A percentile compares a stretch with the other conserved stretches of the same genome.
Conservation (phyloP, 2,113 vertebrate genomes). For the Mustela nigripes region DNA sequence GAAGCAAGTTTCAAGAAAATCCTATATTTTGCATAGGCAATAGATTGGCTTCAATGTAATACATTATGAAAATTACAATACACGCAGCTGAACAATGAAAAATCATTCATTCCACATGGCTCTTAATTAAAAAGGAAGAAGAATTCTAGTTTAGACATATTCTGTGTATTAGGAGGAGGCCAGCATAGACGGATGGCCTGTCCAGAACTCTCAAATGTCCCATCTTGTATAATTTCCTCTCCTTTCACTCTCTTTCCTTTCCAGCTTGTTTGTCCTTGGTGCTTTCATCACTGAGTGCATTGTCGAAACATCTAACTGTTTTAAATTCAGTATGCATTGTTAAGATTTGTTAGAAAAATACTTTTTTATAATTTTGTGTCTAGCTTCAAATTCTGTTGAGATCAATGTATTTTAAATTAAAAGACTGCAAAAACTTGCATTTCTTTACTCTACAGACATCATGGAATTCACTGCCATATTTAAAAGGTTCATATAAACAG, state of each 20-base stretch:
- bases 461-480: background rate
- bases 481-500: background rate
- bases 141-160: background rate
- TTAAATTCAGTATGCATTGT: background rate
- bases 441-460: background rate
- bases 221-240: background rate
- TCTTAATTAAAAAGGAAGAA: slow-evolving; percentile 51
- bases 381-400: slow-evolving; percentile 23
- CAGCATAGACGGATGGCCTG: background rate
- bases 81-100: background rate
- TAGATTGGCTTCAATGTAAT: background rate
- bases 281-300: slow-evolving; percentile 49
- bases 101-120: background rate
- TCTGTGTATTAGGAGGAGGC: background rate
- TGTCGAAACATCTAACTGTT: background rate
- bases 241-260: background rate
- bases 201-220: background rate
- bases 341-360: background rate
- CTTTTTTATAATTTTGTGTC: background rate
- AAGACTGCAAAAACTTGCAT: background rate
- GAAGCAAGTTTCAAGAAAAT: slow-evolving; percentile 38
- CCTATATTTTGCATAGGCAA: slow-evolving; percentile 12
- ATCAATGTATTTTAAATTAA: slow-evolving; percentile 54
- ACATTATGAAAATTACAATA: slow-evolving; percentile 11
- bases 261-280: background rate